phyloP scores from a whole-genome alignment of 2,113 vertebrate genomes.

The Neomonachus schauinslandi region DNA sequence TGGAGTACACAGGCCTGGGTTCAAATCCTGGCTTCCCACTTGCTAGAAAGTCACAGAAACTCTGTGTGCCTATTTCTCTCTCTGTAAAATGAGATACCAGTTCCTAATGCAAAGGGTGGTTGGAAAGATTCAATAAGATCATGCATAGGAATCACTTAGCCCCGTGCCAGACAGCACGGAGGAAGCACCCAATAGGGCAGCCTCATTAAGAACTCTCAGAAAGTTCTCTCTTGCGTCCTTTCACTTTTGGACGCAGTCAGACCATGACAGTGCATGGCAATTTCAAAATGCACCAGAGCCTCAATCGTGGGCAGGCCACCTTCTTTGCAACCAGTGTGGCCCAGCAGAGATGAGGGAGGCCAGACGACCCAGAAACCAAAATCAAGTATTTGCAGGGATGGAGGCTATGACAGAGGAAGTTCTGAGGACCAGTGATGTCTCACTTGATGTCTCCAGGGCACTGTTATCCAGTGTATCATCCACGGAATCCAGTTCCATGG shows the following conservation, averaged over 20 bases:
- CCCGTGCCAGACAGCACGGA: background rate
- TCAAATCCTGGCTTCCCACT: background rate
- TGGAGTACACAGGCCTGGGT: background rate
- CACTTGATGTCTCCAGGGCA: too few species aligned
- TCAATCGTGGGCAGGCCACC: background rate
- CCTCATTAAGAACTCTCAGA: background rate
- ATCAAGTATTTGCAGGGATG: background rate
- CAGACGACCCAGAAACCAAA: background rate
- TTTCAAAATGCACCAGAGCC: rapidly evolving
- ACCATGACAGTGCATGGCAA: rapidly evolving
- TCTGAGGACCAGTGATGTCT: background rate
- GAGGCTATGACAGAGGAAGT: background rate
- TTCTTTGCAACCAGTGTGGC: background rate
- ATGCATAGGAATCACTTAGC: background rate
- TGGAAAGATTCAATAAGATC: background rate
- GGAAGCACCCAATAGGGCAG: background rate
- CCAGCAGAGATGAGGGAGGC: background rate
- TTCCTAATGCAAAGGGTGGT: background rate
- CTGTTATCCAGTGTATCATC: background rate
- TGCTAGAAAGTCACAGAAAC: background rate
- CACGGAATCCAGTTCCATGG: background rate
- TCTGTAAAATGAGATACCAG: background rate
- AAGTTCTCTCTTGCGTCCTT: background rate
- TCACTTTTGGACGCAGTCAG: background rate
- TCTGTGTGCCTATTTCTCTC: background rate